A percentile compares a stretch with the other conserved stretches of the same genome.
Evolutionary conservation across 2,888 invertebrate species (phyloP).

Genomic region (Uropetala carovei): DNA sequence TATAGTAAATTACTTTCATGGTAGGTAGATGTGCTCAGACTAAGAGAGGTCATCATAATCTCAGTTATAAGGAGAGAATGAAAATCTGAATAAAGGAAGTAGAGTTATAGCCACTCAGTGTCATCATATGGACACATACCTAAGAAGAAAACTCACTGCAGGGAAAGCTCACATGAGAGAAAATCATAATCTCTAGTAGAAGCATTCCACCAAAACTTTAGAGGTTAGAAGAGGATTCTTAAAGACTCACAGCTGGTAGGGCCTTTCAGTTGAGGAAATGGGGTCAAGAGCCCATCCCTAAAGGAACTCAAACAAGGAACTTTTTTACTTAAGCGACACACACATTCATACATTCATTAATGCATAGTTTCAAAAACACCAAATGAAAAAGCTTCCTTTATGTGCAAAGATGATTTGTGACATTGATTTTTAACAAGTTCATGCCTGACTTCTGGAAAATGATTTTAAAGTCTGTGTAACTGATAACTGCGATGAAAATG

Average conservation of each 20-base stretch:
- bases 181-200: not conserved
- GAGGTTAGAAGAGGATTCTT: not conserved
- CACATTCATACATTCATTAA: slow-evolving; percentile 23
- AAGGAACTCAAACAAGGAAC: not conserved
- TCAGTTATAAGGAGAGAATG: not conserved
- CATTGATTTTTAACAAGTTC: slow-evolving; percentile 12
- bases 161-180: not conserved
- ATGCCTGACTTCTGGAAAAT: not conserved
- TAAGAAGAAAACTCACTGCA: not conserved
- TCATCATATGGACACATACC: not conserved
- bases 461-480: not conserved
- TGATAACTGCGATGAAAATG: not conserved
- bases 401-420: not conserved
- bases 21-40: slow-evolving; percentile 16
- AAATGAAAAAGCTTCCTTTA: slow-evolving; percentile 6
- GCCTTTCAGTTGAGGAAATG: not conserved
- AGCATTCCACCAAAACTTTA: slow-evolving; percentile 35
- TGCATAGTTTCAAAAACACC: slow-evolving; percentile 18
- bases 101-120: not conserved
- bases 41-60: slow-evolving; percentile 1
- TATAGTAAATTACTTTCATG: slow-evolving; percentile 41
- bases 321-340: not conserved
- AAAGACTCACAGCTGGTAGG: slow-evolving; percentile 9
- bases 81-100: not conserved
- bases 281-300: not conserved